Evolutionary conservation across 2,113 vertebrate species (phyloP).

Genomic region (Conger conger): DNA sequence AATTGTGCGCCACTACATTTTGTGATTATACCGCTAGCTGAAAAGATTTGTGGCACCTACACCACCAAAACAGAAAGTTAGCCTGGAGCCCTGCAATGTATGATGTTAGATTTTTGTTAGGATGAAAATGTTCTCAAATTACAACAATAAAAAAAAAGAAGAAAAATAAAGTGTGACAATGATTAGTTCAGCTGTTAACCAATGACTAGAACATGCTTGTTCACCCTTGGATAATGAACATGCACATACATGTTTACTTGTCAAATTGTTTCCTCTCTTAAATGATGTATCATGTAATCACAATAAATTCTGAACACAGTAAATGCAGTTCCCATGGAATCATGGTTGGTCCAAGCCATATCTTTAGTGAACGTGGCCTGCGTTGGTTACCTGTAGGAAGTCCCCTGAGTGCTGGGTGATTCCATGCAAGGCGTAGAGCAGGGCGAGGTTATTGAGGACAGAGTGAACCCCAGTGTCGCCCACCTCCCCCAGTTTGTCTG

Average conservation of each 20-base stretch:
- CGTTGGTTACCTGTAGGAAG: slow-evolving; percentile 82
- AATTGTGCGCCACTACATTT: too few relatives aligned
- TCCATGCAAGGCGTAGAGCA: slow-evolving; percentile 84
- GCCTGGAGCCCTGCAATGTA: too few relatives aligned
- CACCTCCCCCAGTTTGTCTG: slow-evolving; percentile 78
- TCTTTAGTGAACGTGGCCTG: neutral
- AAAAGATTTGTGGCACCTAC: too few relatives aligned
- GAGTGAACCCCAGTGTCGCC: slow-evolving; percentile 70
- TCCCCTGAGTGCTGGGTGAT: slow-evolving; percentile 83
- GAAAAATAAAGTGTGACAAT: neutral
- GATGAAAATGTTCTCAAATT: too few relatives aligned
- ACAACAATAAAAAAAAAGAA: too few relatives aligned
- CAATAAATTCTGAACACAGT: neutral
- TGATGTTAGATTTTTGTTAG: too few relatives aligned
- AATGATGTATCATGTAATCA: neutral
- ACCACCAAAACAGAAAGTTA: too few relatives aligned
- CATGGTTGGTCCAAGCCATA: neutral
- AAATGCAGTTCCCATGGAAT: neutral
- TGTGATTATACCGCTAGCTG: too few relatives aligned
- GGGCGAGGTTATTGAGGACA: slow-evolving; percentile 78
- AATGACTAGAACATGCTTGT: neutral
- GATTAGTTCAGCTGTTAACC: neutral
- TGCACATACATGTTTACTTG: neutral
- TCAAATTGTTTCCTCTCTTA: neutral
- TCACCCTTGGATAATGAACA: neutral